Evolutionary conservation across 1,140 invertebrate genomes (phyloP), one percentile per base, ranked within the genome.

Genomic region (Lepidurus packardi): DNA sequence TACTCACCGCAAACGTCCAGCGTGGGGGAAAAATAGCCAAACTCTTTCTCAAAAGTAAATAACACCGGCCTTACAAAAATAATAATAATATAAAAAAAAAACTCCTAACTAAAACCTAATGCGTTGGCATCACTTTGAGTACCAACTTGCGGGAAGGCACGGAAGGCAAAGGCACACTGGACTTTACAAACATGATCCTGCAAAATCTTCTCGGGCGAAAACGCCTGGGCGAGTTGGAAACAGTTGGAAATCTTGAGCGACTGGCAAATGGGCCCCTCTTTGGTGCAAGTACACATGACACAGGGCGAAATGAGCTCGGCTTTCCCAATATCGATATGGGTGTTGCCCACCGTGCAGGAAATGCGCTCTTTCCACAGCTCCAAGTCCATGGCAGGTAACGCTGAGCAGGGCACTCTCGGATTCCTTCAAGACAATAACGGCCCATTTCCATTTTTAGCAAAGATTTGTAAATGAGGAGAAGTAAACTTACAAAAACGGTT

Each of bases 281-380:
- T 86, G 2, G 89, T 90, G 80, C 90, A 90, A n/a, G 89, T 89
- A 80, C 89, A 90, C 80, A 87, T 88, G 8, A 88, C 85, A 80
- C 89, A 90, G 4, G 89, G 89, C 7, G 88, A 89, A 43, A 88
- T 85, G 77, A 88, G 82, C 42, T 85, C 83, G 0, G 89, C 86
- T 47, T 84, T 83, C 7, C 89, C 89, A 6, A 87, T 81, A n/a
- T 86, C 83, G 43, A 90, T 87, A n/a, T 81, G 83, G 34, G 83
- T 83, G 6, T 80, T 82, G 8, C 83, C 83, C 0, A 88, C 85
- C 7, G 83, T 81, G 81, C 88, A 89, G 0, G 84, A 84, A 10
- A 83, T 81, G 24, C 85, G 80, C 80, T 89, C 87, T 80, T 83
- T 85, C 88, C 88, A 89, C 21, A 84, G 78, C 41, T 82, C 82